Evolutionary conservation across 1,140 invertebrate species (phyloP).

Genomic region (Chionoecetes opilio): DNA sequence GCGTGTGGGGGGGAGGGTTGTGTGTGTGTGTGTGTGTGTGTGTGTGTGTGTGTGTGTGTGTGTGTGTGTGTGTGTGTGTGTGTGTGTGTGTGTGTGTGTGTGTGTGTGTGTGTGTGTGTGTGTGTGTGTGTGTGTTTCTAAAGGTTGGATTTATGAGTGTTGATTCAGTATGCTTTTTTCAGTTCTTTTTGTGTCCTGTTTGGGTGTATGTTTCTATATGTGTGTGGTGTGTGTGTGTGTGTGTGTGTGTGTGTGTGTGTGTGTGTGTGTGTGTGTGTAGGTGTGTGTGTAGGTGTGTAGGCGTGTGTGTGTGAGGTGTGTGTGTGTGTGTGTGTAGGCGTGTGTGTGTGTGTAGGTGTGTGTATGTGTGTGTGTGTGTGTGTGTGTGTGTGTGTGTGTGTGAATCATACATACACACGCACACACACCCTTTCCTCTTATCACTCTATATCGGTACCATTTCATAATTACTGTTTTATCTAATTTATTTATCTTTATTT

Average conservation of each 20-base stretch:
- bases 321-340: background rate
- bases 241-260: background rate
- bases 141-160: no score
- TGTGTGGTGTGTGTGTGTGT: no score
- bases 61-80: background rate
- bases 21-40: no score
- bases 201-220: no score
- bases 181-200: no score
- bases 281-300: background rate
- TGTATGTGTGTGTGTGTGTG: background rate
- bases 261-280: conserved; percentile 7
- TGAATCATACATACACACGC: background rate
- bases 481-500: background rate
- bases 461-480: no score
- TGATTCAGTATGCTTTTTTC: no score
- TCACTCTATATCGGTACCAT: background rate
- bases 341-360: background rate
- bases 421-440: background rate
- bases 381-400: background rate
- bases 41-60: no score
- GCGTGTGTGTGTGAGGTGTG: background rate
- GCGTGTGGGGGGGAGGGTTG: no score
- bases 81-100: conserved; percentile 8
- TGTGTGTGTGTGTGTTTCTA: no score
- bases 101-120: conserved; percentile 8